Base-by-base conservation (phyloP, 2,797 vertebrate species). In the Sebastes hubbsi region DNA sequence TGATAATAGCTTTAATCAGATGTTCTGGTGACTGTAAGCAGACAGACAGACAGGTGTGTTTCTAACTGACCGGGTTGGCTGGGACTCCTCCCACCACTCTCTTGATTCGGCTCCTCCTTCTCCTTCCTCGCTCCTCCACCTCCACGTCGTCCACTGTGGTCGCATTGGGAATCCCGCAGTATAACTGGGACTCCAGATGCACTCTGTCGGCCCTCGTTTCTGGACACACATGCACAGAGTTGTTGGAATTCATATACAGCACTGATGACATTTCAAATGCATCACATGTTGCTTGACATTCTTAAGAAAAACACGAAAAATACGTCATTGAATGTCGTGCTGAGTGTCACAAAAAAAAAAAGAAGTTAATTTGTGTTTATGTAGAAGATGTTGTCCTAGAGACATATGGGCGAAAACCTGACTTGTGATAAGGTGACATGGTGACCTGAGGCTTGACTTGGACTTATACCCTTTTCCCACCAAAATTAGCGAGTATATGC, bases 111-210 rank as follows among this genome's bases (percentile, higher is more conserved):
- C 2, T 11, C 4, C 3, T 52, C 2, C 1, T 2, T 4, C 3
- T 52, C 2, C 1, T 2, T 4, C 2, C 36, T 9, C 91, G 83
- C 77, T 90, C 66, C 84, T 90, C 52, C 59, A 4, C 5, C 0
- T 61, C 36, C 0, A 24, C 24, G 0, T 84, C n/a, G 2, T 84
- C 18, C 11, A 74, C 46, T 0, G 77, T 78, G 8, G 79, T 71
- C 0, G 34, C 14, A 46, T 95, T 95, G 67, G 88, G 89, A 61
- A 96, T 52, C 3, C 98, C 98, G 2, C 98, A 99, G n/a, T 61
- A 59, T 64, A 87, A 2, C 68, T 87, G 87, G 84, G 91, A 92
- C 95, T 98, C 97, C 83, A 93, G 4, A 0, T 22, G 0, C 0
- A 73, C 13, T 25, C 91, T 75, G 70, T 0, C 29, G 2, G 0